Base-by-base conservation (phyloP, 2,888 invertebrate species). In the Teinopalpus imperialis region DNA sequence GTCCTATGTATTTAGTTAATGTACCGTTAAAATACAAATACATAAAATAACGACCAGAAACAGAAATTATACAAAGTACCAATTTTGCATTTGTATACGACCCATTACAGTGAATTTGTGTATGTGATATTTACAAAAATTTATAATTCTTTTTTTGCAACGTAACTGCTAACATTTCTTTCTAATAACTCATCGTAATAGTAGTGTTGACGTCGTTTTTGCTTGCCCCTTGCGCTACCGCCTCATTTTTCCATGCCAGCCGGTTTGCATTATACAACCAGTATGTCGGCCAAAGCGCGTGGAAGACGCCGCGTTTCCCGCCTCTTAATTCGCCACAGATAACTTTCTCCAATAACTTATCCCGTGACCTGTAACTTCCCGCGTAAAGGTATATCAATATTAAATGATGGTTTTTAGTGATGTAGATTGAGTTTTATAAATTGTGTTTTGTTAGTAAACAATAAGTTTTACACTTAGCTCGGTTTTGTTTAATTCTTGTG, bases 291-390 rank as follows among this genome's bases (percentile, higher is more conserved):
- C 57, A 67, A 60, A 56, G 68, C 64, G 69, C 55, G 55, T 57
- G 66, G 61, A 69, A 54, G 43, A 63, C 63, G 74, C 59, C 79
- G 83, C 56, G 70, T 80, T 74, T 77, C 66, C 67, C 77, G 76
- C 73, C 69, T 54, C 48, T 61, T 62, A 2, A 4, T 43, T 3
- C 10, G 53, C 61, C 67, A 77, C 67, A 77, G 68, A 77, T 62
- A 59, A 71, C 41, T 47, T 46, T 46, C 46, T 34, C 40, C 10
- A 53, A 54, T 57, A 55, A 43, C 56, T 13, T 53, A 51, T 36
- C 43, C 40, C 50, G 50, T 59, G 63, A 68, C 67, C 69, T 66
- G 65, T 66, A 54, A 65, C 48, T 64, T 79, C 70, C 74, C 77
- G 74, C 70, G 73, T 51, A 61, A 71, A 81, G 78, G 76, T 79